Percentiles rank a stretch among this genome's conserved stretches.
Conservation (phyloP, 2,113 vertebrate species). For the Antechinus flavipes region DNA sequence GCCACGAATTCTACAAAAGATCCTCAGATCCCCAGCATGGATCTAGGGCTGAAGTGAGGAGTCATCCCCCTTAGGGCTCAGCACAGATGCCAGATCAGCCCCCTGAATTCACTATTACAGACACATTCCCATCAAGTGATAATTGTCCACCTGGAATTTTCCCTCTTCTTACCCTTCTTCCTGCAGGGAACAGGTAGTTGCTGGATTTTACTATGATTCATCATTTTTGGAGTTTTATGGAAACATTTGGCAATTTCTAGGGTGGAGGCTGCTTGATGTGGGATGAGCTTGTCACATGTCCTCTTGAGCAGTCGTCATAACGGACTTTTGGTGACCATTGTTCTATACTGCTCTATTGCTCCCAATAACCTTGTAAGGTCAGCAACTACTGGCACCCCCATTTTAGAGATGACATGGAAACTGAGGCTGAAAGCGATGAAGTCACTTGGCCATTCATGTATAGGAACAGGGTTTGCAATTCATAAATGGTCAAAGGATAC, state of each 20-base stretch:
- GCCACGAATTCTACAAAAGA: background rate
- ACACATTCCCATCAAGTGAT: too few relatives aligned
- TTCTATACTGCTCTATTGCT: background rate
- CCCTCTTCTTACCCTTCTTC: background rate
- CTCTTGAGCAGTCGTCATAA: background rate
- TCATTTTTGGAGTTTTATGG: background rate
- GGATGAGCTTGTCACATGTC: background rate
- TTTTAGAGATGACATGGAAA: background rate
- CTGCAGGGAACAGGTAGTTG: background rate
- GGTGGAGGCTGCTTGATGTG: background rate
- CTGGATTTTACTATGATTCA: background rate
- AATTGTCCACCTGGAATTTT: background rate
- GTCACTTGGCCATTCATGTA: background rate
- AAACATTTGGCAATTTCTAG: background rate
- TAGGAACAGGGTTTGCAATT: background rate
- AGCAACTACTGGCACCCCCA: background rate
- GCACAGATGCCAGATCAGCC: too few relatives aligned
- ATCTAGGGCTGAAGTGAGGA: background rate
- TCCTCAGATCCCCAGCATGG: background rate
- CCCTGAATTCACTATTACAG: too few relatives aligned
- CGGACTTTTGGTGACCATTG: background rate
- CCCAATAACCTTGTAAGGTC: background rate
- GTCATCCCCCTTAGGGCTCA: too few relatives aligned
- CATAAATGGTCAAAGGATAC: too few relatives aligned
- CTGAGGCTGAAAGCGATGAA: background rate